Evolutionary conservation across 2,888 invertebrate genomes (phyloP).

Genomic region (Galerucella nymphaeae): DNA sequence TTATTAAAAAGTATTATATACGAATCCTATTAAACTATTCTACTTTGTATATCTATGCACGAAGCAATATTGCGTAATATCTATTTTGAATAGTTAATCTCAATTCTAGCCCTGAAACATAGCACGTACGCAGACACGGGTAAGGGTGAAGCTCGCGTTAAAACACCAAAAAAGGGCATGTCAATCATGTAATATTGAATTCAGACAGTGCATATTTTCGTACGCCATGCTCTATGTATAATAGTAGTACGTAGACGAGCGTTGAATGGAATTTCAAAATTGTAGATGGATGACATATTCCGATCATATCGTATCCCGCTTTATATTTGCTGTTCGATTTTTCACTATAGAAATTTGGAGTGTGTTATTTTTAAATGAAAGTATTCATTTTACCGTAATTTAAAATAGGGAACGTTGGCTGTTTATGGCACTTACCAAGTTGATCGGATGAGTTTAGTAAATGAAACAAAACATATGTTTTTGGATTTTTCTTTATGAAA

Average conservation of each 20-base stretch:
- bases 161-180: conserved; percentile 59
- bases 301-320: conserved; percentile 2
- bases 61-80: too few species aligned
- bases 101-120: neutral
- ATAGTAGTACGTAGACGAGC: conserved; percentile 47
- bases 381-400: neutral
- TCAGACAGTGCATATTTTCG: conserved; percentile 54
- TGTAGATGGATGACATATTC: conserved; percentile 16
- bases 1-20: too few species aligned
- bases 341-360: neutral
- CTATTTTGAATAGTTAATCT: neutral
- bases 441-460: too few species aligned
- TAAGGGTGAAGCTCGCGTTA: conserved; percentile 48
- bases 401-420: neutral
- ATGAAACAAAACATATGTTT: too few species aligned
- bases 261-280: conserved; percentile 55
- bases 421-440: neutral
- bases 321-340: conserved; percentile 13
- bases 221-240: conserved; percentile 33
- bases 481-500: too few species aligned
- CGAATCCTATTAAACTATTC: too few species aligned
- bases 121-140: conserved; percentile 8
- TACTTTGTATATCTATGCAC: too few species aligned
- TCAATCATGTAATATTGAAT: conserved; percentile 62
- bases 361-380: neutral